Percentiles rank a stretch among this genome's conserved stretches.
phyloP scores from a whole-genome alignment of 2,888 invertebrate genomes.

The Caenorhabditis sp. region DNA sequence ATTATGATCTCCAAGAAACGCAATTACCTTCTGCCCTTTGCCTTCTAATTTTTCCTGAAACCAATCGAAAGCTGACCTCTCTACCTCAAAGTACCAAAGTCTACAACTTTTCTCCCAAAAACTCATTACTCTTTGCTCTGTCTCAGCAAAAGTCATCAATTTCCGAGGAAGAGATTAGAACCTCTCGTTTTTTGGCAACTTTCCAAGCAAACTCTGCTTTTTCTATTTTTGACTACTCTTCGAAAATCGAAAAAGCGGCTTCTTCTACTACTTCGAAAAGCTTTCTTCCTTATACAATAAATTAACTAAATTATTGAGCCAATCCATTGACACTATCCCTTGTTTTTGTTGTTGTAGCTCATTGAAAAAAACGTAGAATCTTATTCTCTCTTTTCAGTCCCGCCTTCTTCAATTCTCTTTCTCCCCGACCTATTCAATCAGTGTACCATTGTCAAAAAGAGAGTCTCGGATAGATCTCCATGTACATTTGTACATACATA shows the following conservation, averaged over 20 bases:
- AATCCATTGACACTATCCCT: slow-evolving; percentile 41
- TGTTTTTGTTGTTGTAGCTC: slow-evolving; percentile 10
- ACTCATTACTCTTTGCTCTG: slow-evolving; percentile 39
- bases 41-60: not conserved
- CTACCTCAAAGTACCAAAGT: slow-evolving; percentile 2
- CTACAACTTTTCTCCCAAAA: not conserved
- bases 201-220: slow-evolving; percentile 34
- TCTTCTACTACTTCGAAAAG: not conserved
- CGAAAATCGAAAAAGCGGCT: slow-evolving; percentile 1
- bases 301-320: slow-evolving; percentile 60
- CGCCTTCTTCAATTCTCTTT: slow-evolving; percentile 24
- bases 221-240: slow-evolving; percentile 10
- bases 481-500: not conserved
- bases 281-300: slow-evolving; percentile 16
- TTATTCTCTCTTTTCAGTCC: slow-evolving; percentile 1
- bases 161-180: slow-evolving; percentile 54
- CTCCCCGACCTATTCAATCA: slow-evolving; percentile 58
- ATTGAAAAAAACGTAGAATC: slow-evolving; percentile 2
- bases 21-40: not conserved
- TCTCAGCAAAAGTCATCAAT: slow-evolving; percentile 48
- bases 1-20: not conserved
- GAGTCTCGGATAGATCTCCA: slow-evolving; percentile 2
- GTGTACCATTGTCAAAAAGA: slow-evolving; percentile 45
- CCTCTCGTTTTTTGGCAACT: slow-evolving; percentile 54
- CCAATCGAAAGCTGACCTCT: not conserved